Conservation (phyloP, 1,140 invertebrate species). For the Musca domestica region DNA sequence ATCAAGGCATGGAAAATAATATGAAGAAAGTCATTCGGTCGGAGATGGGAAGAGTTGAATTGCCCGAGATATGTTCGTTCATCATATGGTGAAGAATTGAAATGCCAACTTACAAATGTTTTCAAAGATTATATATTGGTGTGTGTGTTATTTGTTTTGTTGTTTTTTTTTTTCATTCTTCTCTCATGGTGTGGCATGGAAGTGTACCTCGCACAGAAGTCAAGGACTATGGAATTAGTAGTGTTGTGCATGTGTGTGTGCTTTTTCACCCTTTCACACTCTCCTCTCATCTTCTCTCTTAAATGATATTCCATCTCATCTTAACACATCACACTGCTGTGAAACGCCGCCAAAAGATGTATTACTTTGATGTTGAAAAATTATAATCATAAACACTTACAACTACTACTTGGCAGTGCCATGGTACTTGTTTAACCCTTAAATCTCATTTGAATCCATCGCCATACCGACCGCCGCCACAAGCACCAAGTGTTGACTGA, state of each 20-base stretch:
- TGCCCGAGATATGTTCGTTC: too few species aligned
- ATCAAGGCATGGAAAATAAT: too few species aligned
- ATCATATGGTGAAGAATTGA: too few species aligned
- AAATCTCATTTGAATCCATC: neutral
- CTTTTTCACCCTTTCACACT: neutral
- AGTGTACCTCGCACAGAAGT: neutral
- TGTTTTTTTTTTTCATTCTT: neutral
- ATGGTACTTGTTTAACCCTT: neutral
- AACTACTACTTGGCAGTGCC: neutral
- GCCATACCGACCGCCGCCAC: neutral
- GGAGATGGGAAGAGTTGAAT: too few species aligned
- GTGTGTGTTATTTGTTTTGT: neutral
- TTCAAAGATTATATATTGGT: too few species aligned
- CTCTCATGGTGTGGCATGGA: neutral
- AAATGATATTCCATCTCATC: too few species aligned
- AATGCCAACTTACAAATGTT: too few species aligned
- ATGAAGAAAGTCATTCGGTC: too few species aligned
- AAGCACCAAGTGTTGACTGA: slow-evolving; percentile 10
- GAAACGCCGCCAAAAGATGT: neutral
- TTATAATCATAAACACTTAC: slow-evolving; percentile 9
- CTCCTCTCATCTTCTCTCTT: too few species aligned
- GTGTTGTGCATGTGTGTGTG: neutral
- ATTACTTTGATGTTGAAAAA: slow-evolving; percentile 19
- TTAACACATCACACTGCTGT: too few species aligned
- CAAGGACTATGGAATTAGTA: neutral